A percentile compares a stretch with the other conserved stretches of the same genome.
Conservation (phyloP, 2,113 vertebrate genomes). For the Pogonocichla stellata region DNA sequence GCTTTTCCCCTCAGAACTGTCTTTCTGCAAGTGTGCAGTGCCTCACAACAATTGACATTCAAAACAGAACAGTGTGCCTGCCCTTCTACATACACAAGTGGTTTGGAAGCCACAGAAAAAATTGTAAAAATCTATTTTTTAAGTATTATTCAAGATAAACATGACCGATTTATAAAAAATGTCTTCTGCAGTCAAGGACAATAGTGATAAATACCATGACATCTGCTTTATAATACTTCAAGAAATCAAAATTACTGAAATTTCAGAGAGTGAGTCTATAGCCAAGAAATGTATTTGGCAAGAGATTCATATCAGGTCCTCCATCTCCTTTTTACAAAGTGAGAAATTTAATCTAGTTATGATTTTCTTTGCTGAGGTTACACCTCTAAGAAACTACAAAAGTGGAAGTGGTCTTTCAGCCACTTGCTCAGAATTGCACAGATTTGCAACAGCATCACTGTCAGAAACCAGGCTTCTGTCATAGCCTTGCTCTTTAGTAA, state of each 20-base stretch:
- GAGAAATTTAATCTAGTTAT: neutral
- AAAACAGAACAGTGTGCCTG: neutral
- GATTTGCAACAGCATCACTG: neutral
- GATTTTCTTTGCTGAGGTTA: neutral
- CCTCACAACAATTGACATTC: neutral
- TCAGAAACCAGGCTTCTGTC: neutral
- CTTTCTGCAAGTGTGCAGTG: neutral
- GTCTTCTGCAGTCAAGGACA: neutral
- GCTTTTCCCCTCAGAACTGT: neutral
- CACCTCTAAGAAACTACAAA: neutral
- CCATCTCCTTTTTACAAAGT: neutral
- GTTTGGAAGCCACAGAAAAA: slow-evolving; percentile 2
- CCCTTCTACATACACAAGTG: neutral
- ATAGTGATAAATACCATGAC: neutral
- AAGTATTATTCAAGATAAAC: neutral
- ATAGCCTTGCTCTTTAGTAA: neutral
- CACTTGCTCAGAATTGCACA: neutral
- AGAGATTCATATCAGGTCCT: neutral
- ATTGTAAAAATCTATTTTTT: neutral
- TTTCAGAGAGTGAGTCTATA: neutral
- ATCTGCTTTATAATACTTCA: neutral
- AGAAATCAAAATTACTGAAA: neutral
- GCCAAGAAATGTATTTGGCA: neutral
- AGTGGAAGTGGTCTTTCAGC: neutral
- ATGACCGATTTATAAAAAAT: slow-evolving; percentile 14